Conservation (phyloP, 2,888 invertebrate species). For the Athrips mouffetella region DNA sequence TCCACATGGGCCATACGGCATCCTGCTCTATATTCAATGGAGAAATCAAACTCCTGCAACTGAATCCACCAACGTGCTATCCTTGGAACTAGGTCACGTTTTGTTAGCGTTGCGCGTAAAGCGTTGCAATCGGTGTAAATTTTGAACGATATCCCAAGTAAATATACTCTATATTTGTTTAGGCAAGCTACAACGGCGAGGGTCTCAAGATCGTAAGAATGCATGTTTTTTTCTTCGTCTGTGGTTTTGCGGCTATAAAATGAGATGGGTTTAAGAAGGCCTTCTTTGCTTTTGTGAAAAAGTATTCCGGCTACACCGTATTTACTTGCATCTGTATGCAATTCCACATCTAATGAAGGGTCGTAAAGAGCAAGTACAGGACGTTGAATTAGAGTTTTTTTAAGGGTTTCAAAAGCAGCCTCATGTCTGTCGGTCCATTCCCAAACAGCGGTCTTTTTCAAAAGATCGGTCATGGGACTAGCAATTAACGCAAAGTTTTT, state of each 20-base stretch:
- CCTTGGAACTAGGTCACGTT: constrained; percentile 24
- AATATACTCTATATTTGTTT: constrained; percentile 22
- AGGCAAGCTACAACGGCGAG: constrained; percentile 21
- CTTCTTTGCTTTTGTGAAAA: not conserved
- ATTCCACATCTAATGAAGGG: not conserved
- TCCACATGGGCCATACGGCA: constrained; percentile 3
- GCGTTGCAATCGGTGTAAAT: constrained; percentile 26
- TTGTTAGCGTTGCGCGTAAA: constrained; percentile 22
- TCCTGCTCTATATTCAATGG: constrained; percentile 3
- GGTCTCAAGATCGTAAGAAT: constrained; percentile 27
- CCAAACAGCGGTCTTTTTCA: not conserved
- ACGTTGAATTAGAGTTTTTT: not conserved
- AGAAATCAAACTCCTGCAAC: constrained; percentile 18
- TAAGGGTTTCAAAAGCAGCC: not conserved
- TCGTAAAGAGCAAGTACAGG: constrained; percentile 2
- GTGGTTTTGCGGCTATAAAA: not conserved
- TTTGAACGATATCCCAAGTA: constrained; percentile 24
- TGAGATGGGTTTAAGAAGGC: not conserved
- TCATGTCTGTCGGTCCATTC: not conserved
- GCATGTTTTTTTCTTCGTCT: constrained; percentile 10
- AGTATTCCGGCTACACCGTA: not conserved
- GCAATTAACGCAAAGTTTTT: constrained; percentile 3
- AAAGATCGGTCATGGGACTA: not conserved
- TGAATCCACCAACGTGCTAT: constrained; percentile 24
- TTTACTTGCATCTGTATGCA: constrained; percentile 10